phyloP scores from a whole-genome alignment of 2,113 vertebrate species.

The Mormyrus lacerda region DNA sequence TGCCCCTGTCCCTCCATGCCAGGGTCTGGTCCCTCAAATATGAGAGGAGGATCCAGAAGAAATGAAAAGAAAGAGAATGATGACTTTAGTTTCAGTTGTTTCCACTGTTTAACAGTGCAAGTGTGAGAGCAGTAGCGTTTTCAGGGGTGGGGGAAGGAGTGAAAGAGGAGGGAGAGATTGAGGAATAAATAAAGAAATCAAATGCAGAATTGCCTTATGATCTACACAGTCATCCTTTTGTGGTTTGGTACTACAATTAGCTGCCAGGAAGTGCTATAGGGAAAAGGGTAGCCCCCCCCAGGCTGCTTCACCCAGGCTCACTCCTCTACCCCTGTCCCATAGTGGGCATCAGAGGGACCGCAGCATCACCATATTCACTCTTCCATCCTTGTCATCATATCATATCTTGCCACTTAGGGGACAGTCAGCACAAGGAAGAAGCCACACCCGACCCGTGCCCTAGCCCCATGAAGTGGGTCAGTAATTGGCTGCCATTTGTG shows the following conservation, averaged over 20 bases:
- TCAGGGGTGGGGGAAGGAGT: background rate
- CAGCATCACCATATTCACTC: background rate
- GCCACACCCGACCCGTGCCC: background rate
- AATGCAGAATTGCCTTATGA: background rate
- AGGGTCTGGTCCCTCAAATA: background rate
- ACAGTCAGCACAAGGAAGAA: background rate
- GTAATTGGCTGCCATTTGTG: background rate
- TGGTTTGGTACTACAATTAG: slow-evolving; percentile 7
- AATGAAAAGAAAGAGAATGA: too few relatives aligned
- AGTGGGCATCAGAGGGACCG: background rate
- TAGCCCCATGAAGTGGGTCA: background rate
- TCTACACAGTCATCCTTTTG: background rate
- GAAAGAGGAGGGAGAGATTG: background rate
- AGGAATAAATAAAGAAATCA: background rate
- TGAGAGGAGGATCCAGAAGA: background rate
- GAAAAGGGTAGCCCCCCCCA: background rate
- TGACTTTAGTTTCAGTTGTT: background rate
- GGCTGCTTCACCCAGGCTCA: background rate
- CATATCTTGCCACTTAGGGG: background rate
- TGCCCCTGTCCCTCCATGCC: background rate
- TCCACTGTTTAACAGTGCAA: background rate
- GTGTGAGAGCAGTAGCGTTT: background rate
- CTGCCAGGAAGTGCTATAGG: background rate
- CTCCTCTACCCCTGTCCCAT: background rate
- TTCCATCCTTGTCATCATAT: background rate